Evolutionary conservation across 2,113 vertebrate species (phyloP).

Genomic region (Anas platyrhynchos): DNA sequence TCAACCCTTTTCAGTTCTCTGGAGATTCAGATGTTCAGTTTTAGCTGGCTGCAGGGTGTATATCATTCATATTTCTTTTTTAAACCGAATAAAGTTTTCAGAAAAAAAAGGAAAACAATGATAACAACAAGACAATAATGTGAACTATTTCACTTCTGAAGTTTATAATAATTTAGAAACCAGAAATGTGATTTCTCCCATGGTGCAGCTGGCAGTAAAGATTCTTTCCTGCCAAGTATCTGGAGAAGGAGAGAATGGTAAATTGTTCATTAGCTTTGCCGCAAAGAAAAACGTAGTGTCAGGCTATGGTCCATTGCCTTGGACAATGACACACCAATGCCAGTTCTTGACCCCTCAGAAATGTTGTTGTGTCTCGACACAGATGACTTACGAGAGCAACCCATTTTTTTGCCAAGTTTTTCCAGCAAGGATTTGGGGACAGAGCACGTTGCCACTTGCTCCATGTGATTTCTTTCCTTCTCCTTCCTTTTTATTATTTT

Average conservation of each 20-base stretch:
- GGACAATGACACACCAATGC: accelerated
- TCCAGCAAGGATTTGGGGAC: neutral
- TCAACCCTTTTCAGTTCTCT: neutral
- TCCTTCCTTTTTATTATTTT: neutral
- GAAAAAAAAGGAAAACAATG: neutral
- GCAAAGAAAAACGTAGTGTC: neutral
- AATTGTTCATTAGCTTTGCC: neutral
- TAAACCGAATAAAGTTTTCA: neutral
- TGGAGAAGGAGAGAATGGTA: neutral
- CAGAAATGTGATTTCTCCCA: neutral
- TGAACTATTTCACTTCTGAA: neutral
- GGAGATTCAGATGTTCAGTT: neutral
- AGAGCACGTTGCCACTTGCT: neutral
- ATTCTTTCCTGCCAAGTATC: neutral
- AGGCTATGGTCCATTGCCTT: neutral
- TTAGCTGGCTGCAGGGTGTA: neutral
- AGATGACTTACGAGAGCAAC: neutral
- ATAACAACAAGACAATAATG: neutral
- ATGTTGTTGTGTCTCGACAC: neutral
- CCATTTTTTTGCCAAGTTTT: neutral
- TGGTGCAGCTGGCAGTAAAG: neutral
- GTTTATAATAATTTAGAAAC: neutral
- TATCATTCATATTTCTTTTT: neutral
- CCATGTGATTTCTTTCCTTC: neutral
- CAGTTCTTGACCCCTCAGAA: neutral